phyloP scores from a whole-genome alignment of 2,797 vertebrate species.

The Helicolenus hilgendorfi region DNA sequence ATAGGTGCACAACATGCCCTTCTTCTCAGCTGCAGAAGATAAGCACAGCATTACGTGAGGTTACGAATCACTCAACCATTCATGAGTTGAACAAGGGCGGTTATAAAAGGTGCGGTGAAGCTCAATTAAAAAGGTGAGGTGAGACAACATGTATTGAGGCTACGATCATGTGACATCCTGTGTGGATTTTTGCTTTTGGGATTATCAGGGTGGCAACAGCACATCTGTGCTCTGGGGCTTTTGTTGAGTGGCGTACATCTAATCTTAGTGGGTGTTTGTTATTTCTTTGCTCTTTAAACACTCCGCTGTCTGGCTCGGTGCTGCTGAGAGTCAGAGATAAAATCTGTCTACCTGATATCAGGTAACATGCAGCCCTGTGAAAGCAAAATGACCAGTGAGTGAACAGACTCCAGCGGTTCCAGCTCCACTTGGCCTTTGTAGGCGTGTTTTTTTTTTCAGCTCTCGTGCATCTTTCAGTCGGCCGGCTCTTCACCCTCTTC shows the following conservation, averaged over 20 bases:
- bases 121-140: constrained; percentile 69
- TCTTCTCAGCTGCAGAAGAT: constrained; percentile 48
- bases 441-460: constrained; percentile 78
- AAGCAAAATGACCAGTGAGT: constrained; percentile 82
- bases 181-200: constrained; percentile 73
- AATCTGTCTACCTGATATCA: constrained; percentile 90
- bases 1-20: constrained; percentile 39
- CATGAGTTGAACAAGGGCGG: constrained; percentile 49
- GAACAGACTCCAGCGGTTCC: constrained; percentile 40
- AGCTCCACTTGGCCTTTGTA: constrained; percentile 43
- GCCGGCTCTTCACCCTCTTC: constrained; percentile 74
- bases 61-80: constrained; percentile 65
- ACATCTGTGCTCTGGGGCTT: constrained; percentile 56
- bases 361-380: constrained; percentile 82
- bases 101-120: constrained; percentile 59
- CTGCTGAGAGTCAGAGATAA: constrained; percentile 80
- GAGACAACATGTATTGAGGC: constrained; percentile 57
- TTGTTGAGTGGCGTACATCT: constrained; percentile 74
- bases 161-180: constrained; percentile 63
- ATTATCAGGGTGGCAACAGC: constrained; percentile 74
- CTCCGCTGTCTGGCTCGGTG: constrained; percentile 68
- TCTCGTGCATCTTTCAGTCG: constrained; percentile 80
- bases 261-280: constrained; percentile 80
- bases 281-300: constrained; percentile 81
- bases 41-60: constrained; percentile 41